Conservation (phyloP, 2,113 vertebrate genomes). For the Spheniscus mendiculus region DNA sequence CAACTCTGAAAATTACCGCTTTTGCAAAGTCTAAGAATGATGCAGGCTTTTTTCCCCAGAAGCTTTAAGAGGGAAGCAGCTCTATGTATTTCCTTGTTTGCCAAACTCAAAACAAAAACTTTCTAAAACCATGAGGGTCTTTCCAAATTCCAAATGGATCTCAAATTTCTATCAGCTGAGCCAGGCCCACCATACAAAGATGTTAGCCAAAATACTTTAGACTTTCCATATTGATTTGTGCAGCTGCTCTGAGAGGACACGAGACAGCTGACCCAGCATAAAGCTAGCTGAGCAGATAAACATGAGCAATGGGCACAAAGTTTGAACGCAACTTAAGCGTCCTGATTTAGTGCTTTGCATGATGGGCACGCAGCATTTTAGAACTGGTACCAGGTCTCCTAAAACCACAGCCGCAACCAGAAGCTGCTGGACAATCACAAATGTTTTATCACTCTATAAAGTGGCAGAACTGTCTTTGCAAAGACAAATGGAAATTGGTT, state of each 20-base stretch:
- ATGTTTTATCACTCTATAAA: background rate
- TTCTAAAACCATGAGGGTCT: background rate
- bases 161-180: background rate
- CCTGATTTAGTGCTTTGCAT: background rate
- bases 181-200: background rate
- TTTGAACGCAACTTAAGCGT: background rate
- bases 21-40: background rate
- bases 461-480: background rate
- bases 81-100: background rate
- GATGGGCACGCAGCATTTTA: background rate
- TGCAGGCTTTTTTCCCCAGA: too few species aligned
- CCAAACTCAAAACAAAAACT: background rate
- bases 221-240: background rate
- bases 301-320: accelerated
- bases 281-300: background rate
- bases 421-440: background rate
- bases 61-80: background rate
- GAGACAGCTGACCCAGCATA: background rate
- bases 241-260: background rate
- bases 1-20: background rate
- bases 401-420: background rate
- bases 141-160: background rate
- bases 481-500: background rate
- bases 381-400: background rate
- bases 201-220: background rate